Conservation (phyloP, 2,113 vertebrate species). For the Naja naja region DNA sequence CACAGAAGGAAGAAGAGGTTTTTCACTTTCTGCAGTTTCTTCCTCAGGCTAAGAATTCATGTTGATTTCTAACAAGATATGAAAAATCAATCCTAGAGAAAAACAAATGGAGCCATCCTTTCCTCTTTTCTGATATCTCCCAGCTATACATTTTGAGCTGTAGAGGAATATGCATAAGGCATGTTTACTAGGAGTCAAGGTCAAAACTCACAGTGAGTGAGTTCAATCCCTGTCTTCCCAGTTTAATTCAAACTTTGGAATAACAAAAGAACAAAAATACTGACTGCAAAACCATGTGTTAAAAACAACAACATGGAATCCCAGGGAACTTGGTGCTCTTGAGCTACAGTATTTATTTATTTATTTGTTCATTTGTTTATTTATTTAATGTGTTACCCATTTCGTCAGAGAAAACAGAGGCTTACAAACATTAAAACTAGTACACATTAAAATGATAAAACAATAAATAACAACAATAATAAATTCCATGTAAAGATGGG, state of each 20-base stretch:
- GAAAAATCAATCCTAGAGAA: neutral
- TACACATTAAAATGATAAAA: neutral
- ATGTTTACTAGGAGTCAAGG: neutral
- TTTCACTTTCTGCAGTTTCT: neutral
- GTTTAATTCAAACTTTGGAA: neutral
- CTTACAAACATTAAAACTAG: neutral
- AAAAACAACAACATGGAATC: neutral
- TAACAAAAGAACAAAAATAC: neutral
- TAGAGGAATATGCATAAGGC: neutral
- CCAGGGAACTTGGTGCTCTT: neutral
- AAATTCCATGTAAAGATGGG: neutral
- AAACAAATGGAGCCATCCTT: neutral
- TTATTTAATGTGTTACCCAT: neutral
- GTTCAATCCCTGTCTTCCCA: neutral
- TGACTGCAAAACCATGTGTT: neutral
- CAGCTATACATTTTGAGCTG: neutral
- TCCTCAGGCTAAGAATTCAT: neutral
- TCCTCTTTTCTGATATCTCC: neutral
- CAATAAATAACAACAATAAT: neutral
- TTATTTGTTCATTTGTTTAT: neutral
- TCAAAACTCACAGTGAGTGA: neutral
- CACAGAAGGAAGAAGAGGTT: neutral
- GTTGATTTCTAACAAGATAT: neutral
- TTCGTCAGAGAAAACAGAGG: neutral
- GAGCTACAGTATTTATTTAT: neutral